Evolutionary conservation across 2,113 vertebrate species (phyloP).

Genomic region (Malurus cyaneus): DNA sequence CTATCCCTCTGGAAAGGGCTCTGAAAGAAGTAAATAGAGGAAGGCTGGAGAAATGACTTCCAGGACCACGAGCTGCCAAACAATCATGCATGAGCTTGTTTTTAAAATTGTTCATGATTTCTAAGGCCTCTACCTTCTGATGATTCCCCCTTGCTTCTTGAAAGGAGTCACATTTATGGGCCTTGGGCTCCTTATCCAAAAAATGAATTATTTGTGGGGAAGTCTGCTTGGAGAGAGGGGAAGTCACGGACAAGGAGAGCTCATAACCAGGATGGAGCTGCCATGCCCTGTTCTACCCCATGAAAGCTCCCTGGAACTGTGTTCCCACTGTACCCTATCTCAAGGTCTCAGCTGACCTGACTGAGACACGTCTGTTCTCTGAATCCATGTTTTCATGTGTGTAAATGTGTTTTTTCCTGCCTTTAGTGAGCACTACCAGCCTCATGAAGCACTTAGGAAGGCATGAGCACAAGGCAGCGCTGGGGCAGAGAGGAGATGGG

Average conservation of each 20-base stretch:
- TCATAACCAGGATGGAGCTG: neutral
- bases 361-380: neutral
- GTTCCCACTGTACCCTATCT: neutral
- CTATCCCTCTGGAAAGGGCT: neutral
- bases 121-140: neutral
- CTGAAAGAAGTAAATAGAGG: neutral
- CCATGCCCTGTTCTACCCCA: neutral
- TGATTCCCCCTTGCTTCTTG: neutral
- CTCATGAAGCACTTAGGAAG: neutral
- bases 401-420: neutral
- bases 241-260: accelerated
- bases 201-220: neutral
- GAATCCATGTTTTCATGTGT: accelerated
- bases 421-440: neutral
- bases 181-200: neutral
- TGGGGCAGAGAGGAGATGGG: neutral
- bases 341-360: neutral
- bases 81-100: neutral
- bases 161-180: neutral
- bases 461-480: neutral
- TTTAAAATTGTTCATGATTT: neutral
- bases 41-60: neutral
- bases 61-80: neutral
- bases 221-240: neutral
- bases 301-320: neutral